phyloP scores from a whole-genome alignment of 2,113 vertebrate species.

The Phasianus colchicus region DNA sequence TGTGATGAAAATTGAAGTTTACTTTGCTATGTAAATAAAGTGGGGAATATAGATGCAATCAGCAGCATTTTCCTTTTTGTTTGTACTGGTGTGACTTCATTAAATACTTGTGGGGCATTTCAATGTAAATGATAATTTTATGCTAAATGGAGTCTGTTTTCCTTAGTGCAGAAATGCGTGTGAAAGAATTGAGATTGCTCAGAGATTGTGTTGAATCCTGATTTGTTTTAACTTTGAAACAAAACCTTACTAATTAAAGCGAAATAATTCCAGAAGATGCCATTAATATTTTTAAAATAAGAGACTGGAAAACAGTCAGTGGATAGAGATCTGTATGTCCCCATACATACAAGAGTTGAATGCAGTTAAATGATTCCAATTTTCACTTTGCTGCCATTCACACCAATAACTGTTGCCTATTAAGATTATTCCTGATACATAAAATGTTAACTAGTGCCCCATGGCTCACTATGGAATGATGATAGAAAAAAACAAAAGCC shows the following conservation, averaged over 20 bases:
- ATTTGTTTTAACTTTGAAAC: constrained; percentile 7
- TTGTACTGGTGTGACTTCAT: background rate
- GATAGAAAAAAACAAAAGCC: background rate
- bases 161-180: background rate
- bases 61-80: background rate
- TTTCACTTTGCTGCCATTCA: constrained; percentile 23
- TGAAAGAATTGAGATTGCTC: background rate
- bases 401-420: background rate
- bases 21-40: background rate
- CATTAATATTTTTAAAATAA: constrained; percentile 21
- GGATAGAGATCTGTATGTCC: background rate
- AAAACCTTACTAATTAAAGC: constrained; percentile 8
- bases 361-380: constrained; percentile 13
- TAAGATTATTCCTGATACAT: background rate
- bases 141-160: background rate
- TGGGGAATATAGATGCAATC: background rate
- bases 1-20: background rate
- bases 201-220: background rate
- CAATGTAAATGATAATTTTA: background rate
- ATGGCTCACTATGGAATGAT: background rate
- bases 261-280: constrained; percentile 24
- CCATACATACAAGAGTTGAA: background rate
- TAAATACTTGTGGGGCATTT: background rate
- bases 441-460: background rate
- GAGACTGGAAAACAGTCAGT: background rate